These are phyloP conservation scores for Fulmarus glacialis DNA, from an alignment of 2,113 vertebrate genomes.

Conservation along the genomic window DNA sequence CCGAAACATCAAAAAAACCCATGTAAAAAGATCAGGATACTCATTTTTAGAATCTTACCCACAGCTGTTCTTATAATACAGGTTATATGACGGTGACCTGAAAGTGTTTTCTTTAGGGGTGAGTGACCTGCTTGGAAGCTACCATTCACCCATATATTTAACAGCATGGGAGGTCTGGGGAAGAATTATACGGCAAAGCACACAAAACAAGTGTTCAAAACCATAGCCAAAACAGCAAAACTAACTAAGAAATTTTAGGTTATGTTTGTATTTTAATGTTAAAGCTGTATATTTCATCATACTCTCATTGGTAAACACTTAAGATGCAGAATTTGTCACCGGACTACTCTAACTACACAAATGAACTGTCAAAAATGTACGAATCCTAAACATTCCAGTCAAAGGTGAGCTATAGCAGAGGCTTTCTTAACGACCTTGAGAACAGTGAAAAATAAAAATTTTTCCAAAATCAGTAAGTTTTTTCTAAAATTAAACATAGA, in stretches of 20 bases:
- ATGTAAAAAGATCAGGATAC: neutral
- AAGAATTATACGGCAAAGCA: neutral
- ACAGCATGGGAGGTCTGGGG: constrained; percentile 26
- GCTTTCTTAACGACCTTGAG: neutral
- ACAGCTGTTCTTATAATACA: constrained; percentile 43
- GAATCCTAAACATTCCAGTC: neutral
- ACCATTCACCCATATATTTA: constrained; percentile 17
- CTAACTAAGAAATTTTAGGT: neutral
- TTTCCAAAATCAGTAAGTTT: neutral
- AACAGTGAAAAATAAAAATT: neutral
- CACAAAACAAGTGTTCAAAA: neutral
- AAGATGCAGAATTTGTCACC: neutral
- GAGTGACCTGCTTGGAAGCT: constrained; percentile 27
- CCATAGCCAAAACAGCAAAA: neutral
- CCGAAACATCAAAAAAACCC: fast-evolving
- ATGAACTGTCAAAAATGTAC: neutral
- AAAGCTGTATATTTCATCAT: neutral
- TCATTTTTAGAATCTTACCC: neutral
- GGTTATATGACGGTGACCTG: constrained; percentile 30
- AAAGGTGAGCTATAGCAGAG: neutral
- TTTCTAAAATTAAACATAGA: neutral
- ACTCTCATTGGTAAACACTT: neutral
- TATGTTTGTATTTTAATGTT: neutral
- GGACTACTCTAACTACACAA: neutral
- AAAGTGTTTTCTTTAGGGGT: constrained; percentile 60